A percentile compares a stretch with the other conserved stretches of the same genome.
Evolutionary conservation across 1,140 invertebrate species (phyloP).

Genomic region (Philopotamus ludificatus): DNA sequence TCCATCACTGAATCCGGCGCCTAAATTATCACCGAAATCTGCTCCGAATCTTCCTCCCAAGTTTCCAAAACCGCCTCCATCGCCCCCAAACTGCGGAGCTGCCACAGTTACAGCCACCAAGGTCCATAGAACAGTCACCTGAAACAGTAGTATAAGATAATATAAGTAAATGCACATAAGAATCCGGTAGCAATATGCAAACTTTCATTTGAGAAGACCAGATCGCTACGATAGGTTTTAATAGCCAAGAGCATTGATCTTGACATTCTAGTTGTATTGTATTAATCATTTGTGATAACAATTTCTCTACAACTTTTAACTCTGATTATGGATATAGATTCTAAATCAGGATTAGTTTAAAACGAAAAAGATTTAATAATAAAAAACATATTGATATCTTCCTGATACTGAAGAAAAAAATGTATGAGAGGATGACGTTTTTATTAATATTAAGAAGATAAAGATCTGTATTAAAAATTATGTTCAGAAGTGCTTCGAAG

Average conservation of each 20-base stretch:
- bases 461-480: neutral
- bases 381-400: neutral
- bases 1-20: neutral
- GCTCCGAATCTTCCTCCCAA: constrained; percentile 14
- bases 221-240: neutral
- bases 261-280: neutral
- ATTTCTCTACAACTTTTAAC: neutral
- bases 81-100: constrained; percentile 24
- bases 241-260: neutral
- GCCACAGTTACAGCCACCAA: neutral
- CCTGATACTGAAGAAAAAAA: neutral
- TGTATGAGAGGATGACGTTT: neutral
- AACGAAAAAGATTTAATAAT: no score
- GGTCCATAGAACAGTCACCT: constrained; percentile 11
- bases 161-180: neutral
- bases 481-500: neutral
- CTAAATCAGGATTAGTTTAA: no score
- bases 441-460: neutral
- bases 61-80: neutral
- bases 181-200: neutral
- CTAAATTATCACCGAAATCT: constrained; percentile 12
- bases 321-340: no score
- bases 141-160: neutral
- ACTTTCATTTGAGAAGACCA: neutral
- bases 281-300: neutral